Base-by-base conservation (phyloP, 2,888 invertebrate genomes). In the Napeogenes inachia region DNA sequence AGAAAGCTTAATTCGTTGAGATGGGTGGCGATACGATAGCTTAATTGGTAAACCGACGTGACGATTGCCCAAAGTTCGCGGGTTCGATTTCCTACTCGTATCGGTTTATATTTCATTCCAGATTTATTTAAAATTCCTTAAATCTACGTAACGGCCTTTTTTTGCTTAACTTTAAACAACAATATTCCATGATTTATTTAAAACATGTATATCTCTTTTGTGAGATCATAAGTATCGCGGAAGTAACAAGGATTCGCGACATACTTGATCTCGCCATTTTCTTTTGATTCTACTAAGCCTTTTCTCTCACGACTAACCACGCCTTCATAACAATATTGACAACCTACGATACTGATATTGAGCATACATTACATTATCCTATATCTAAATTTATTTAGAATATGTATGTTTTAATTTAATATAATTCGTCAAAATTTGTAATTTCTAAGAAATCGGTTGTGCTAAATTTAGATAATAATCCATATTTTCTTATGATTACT, bases 191-290 rank as follows among this genome's bases (percentile, higher is more conserved):
- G 13, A 4, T 3, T 13, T 13, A 47, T 47, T 13, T 12, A 4
- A 47, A 47, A 13, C 8, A n/a, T 47, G 8, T 47, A 47, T n/a
- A 47, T 13, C 13, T 13, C 5, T 4, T 47, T 47, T 47, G 8
- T 47, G 4, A 13, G 47, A 21, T 47, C 21, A 47, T 13, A 47
- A 47, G 47, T 3, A n/a, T 8, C 6, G 6, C 13, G 47, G 47
- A 13, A 47, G 8, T 38, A 38, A 38, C 4, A 38, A 8, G 38
- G 47, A 12, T 47, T 21, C 21, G 6, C 13, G 47, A 8, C 6
- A 47, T 13, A 47, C n/a, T 47, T 47, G 47, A 47, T 47, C 47
- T 47, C 21, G n/a, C 6, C 47, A 47, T 47, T 47, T 47, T 47
- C 47, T 13, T 47, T 47, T 47, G 47, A 6, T 13, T 13, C n/a